Evolutionary conservation across 2,888 invertebrate genomes (phyloP).

Genomic region (Axea sp.): DNA sequence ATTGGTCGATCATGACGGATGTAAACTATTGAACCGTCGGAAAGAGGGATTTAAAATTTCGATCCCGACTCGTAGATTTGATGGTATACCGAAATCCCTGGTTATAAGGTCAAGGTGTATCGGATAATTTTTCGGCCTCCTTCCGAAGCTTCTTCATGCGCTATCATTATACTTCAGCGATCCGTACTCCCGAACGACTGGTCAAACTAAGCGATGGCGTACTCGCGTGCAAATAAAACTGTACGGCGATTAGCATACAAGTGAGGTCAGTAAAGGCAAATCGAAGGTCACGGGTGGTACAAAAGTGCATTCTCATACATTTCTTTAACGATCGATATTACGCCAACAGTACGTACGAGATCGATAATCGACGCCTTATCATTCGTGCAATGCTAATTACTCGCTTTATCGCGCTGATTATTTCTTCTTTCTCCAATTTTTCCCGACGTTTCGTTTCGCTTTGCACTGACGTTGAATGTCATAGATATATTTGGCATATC

Average conservation of each 20-base stretch:
- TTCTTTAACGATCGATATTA: constrained; percentile 45
- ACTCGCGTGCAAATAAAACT: constrained; percentile 76
- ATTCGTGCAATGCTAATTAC: constrained; percentile 21
- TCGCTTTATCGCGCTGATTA: constrained; percentile 11
- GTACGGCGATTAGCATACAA: constrained; percentile 76
- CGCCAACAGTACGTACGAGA: constrained; percentile 17
- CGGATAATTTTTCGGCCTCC: constrained; percentile 47
- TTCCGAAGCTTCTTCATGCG: constrained; percentile 40
- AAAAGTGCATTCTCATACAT: constrained; percentile 52
- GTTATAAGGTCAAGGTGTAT: constrained; percentile 58
- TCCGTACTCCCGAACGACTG: constrained; percentile 34
- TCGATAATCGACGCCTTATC: constrained; percentile 49
- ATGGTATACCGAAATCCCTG: not conserved
- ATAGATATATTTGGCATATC: too few relatives aligned
- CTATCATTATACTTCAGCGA: constrained; percentile 54
- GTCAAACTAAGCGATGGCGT: constrained; percentile 41
- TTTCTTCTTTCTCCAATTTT: not conserved
- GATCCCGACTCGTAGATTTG: constrained; percentile 28
- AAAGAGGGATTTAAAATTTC: too few relatives aligned
- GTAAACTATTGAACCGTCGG: too few relatives aligned
- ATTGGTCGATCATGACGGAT: too few relatives aligned
- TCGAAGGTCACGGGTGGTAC: constrained; percentile 34
- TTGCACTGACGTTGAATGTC: too few relatives aligned
- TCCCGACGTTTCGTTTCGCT: too few relatives aligned
- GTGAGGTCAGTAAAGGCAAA: constrained; percentile 69